Conservation (phyloP, 1,140 invertebrate genomes). For the Atopsyche davidsoni region DNA sequence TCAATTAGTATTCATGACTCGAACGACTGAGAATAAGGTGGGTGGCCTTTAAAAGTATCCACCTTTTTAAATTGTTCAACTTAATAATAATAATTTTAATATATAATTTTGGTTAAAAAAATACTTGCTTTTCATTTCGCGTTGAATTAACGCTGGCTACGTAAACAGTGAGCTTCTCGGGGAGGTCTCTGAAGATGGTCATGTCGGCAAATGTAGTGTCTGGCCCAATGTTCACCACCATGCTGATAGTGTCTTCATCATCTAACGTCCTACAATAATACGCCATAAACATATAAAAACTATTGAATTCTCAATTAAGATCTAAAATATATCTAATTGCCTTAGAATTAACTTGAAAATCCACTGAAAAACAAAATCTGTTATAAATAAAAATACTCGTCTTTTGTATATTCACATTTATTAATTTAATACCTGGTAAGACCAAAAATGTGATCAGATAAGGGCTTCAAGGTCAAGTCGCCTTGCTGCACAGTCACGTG, state of each 20-base stretch:
- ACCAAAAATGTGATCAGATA: conserved; percentile 32
- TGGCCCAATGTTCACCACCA: conserved; percentile 32
- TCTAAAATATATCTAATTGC: background rate
- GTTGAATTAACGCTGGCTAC: conserved; percentile 35
- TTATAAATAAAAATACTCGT: no score
- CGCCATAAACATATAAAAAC: conserved; percentile 7
- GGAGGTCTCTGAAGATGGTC: conserved; percentile 29
- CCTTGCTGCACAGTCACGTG: conserved; percentile 33
- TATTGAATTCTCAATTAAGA: background rate
- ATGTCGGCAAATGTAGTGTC: conserved; percentile 27
- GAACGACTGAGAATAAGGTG: no score
- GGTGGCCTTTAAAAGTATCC: no score
- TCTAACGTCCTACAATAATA: conserved; percentile 24
- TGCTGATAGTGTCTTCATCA: conserved; percentile 27
- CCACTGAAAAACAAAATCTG: no score
- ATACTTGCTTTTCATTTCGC: no score
- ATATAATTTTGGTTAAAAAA: no score
- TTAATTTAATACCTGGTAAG: conserved; percentile 33
- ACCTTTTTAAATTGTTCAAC: no score
- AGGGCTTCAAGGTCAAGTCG: conserved; percentile 33
- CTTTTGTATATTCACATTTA: no score
- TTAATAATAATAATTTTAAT: no score
- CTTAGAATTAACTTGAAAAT: background rate
- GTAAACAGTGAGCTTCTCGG: conserved; percentile 32
- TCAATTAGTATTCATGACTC: no score